Evolutionary conservation across 2,797 vertebrate genomes (phyloP), one percentile per base, ranked within the genome.

Genomic region (Diplodus sargus): DNA sequence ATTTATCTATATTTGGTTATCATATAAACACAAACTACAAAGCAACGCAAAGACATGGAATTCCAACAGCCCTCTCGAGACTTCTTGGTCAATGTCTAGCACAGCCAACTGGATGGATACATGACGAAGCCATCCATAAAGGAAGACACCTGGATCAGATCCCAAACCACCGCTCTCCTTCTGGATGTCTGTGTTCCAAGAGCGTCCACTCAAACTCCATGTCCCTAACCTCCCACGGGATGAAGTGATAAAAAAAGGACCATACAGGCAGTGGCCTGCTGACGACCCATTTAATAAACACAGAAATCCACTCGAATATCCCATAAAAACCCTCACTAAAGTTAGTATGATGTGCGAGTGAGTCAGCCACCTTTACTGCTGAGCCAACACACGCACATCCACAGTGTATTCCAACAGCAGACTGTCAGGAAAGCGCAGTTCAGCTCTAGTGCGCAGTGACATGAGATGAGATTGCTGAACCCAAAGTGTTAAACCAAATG

Each of bases 401-500:
- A 53, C 22, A 20, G 30, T 4, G 51, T 18, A 53, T 34, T 30
- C 53, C 20, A 53, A 18, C 56, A 43, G 45, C 64, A 64, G 28
- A 42, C 48, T 59, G 57, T 47, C 60, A 30, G 12, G 60, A 59
- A 70, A 39, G 34, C 30, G 59, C 49, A 34, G 61, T 69, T 81
- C 16, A 71, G 64, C 68, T 82, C 25, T 13, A 28, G 11, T 82
- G 62, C 17, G 66, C 63, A 13, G 63, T 77, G 83, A 82, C 76
- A 74, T 0, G 39, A 70, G 71, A 70, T 54, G 65, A 78, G 68
- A 80, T 51, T 23, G 47, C 39, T 82, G 83, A 92, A 83, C 87
- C 75, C 39, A 6, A 84, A 85, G 82, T 82, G 86, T 85, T 81
- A 12, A 61, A 82, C 47, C 69, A 51, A 63, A 87, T 74, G 74